Evolutionary conservation across 2,113 vertebrate species (phyloP).

Genomic region (Callopanchax toddi): DNA sequence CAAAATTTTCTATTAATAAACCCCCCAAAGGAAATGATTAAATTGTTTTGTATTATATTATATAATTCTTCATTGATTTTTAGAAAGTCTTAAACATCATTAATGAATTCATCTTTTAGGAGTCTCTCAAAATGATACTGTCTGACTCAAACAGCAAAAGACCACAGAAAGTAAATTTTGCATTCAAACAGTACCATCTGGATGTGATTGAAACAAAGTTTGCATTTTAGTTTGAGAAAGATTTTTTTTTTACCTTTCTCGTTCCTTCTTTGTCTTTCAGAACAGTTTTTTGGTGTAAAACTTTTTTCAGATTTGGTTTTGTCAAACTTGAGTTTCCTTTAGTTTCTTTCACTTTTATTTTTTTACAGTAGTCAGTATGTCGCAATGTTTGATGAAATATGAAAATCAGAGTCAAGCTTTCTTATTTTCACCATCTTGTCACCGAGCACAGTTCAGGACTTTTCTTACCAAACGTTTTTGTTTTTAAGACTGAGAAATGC

Average conservation of each 20-base stretch:
- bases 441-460: neutral
- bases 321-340: neutral
- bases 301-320: neutral
- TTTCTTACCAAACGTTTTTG: neutral
- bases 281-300: neutral
- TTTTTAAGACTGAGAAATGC: neutral
- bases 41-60: too few relatives aligned
- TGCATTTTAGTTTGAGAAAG: constrained; percentile 6
- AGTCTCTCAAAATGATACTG: too few relatives aligned
- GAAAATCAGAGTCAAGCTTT: neutral
- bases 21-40: too few relatives aligned
- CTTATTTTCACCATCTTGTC: neutral
- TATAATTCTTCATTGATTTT: too few relatives aligned
- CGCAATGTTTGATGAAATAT: neutral
- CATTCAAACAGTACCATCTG: neutral
- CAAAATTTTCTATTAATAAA: too few relatives aligned
- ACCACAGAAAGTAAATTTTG: too few relatives aligned
- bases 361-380: too few relatives aligned
- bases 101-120: too few relatives aligned
- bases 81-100: too few relatives aligned
- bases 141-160: too few relatives aligned
- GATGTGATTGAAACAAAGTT: constrained; percentile 9
- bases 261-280: neutral
- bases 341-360: neutral
- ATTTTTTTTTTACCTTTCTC: neutral